These are phyloP conservation scores for Mythimna pallens DNA, from an alignment of 2,888 invertebrate genomes.

Conservation along the genomic window DNA sequence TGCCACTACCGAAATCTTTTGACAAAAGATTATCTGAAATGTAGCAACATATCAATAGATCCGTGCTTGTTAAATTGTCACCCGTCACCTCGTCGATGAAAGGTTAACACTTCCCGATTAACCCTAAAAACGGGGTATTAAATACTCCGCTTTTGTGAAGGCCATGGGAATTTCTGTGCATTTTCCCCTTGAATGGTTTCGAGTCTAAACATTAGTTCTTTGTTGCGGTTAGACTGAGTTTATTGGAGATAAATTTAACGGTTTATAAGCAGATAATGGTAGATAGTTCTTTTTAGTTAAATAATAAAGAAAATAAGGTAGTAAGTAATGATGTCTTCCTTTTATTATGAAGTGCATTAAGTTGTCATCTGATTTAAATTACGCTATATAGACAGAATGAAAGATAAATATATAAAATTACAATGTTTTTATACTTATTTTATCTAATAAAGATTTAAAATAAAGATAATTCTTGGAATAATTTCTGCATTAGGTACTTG, in stretches of 20 bases:
- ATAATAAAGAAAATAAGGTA: slow-evolving; percentile 40
- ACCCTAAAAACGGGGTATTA: slow-evolving; percentile 74
- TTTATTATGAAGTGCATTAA: slow-evolving; percentile 1
- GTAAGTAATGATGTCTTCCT: slow-evolving; percentile 40
- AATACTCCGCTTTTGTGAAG: slow-evolving; percentile 69
- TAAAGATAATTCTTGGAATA: slow-evolving; percentile 25
- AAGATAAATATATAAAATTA: not conserved
- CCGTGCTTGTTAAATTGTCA: slow-evolving; percentile 77
- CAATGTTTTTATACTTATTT: not conserved
- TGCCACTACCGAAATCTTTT: slow-evolving; percentile 39
- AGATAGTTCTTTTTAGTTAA: slow-evolving; percentile 47
- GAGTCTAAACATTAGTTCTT: slow-evolving; percentile 82
- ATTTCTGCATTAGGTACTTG: slow-evolving; percentile 4
- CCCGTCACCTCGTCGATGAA: slow-evolving; percentile 73
- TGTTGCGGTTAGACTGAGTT: slow-evolving; percentile 75
- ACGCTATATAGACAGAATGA: not conserved
- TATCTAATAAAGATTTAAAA: slow-evolving; percentile 20
- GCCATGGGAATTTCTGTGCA: slow-evolving; percentile 84
- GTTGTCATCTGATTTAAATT: slow-evolving; percentile 3
- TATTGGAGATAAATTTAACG: slow-evolving; percentile 72
- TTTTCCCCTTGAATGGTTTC: slow-evolving; percentile 82
- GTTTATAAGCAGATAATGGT: slow-evolving; percentile 62
- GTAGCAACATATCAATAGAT: slow-evolving; percentile 72
- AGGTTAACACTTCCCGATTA: slow-evolving; percentile 79
- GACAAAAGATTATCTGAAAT: slow-evolving; percentile 68